A percentile compares a stretch with the other conserved stretches of the same genome.
Conservation (phyloP, 2,113 vertebrate species). For the Megaleporinus macrocephalus region DNA sequence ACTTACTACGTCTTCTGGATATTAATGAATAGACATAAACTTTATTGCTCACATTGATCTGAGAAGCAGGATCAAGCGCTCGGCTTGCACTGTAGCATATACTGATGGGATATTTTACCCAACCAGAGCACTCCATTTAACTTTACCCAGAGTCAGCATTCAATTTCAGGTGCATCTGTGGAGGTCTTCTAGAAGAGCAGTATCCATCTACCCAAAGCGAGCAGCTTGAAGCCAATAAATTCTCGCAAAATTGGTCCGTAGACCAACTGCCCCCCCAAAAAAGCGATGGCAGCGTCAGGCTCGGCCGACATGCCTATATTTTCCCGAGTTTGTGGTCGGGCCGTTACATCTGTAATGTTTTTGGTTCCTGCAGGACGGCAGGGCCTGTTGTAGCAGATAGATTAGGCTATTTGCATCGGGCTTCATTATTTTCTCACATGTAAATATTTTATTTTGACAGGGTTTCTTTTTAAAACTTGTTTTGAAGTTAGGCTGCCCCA, state of each 20-base stretch:
- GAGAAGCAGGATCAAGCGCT: too few species aligned
- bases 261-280: neutral
- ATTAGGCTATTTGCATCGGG: neutral
- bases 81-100: too few species aligned
- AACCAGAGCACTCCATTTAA: neutral
- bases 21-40: too few species aligned
- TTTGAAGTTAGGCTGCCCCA: neutral
- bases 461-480: neutral
- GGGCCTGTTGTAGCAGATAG: neutral
- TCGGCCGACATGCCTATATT: neutral
- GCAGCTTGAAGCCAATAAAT: neutral
- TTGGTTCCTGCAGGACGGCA: too few species aligned
- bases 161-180: neutral
- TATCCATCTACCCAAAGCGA: neutral
- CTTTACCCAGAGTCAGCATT: neutral
- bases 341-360: neutral
- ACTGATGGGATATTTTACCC: neutral
- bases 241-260: neutral
- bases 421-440: neutral
- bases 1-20: too few species aligned
- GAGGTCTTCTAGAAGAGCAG: neutral
- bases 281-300: neutral
- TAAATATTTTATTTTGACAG: neutral
- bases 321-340: neutral
- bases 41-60: too few species aligned